phyloP scores from a whole-genome alignment of 2,797 vertebrate species.

The Myripristis murdjan region DNA sequence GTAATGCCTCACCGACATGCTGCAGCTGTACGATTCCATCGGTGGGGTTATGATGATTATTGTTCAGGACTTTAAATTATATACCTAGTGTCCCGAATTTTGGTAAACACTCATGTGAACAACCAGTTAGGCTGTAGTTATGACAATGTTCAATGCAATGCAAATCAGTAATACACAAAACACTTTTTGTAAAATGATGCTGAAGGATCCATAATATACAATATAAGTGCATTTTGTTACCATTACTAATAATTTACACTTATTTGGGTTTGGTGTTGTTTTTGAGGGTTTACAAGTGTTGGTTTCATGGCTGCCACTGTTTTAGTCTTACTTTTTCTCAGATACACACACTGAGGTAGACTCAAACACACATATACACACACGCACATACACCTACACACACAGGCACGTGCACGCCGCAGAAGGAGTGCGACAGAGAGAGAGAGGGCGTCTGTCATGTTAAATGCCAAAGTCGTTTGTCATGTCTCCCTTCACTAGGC shows the following conservation, averaged over 20 bases:
- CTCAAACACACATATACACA: neutral
- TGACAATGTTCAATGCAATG: slow-evolving; percentile 21
- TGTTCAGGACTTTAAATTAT: slow-evolving; percentile 24
- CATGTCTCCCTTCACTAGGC: slow-evolving; percentile 74
- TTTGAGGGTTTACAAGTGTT: no score
- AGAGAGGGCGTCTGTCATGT: slow-evolving; percentile 73
- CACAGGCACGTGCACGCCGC: neutral
- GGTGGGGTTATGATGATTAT: slow-evolving; percentile 16
- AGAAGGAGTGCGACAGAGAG: slow-evolving; percentile 24
- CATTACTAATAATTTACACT: no score
- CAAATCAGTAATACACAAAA: slow-evolving; percentile 6
- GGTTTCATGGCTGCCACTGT: slow-evolving; percentile 19
- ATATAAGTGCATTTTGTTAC: no score
- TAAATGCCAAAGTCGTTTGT: slow-evolving; percentile 84
- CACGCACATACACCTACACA: neutral
- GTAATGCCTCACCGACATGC: slow-evolving; percentile 15
- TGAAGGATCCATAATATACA: slow-evolving; percentile 1
- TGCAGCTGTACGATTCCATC: slow-evolving; percentile 32
- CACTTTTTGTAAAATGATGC: no score
- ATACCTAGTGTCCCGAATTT: slow-evolving; percentile 14
- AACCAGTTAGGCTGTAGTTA: slow-evolving; percentile 15
- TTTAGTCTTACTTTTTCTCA: slow-evolving; percentile 15
- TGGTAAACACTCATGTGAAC: slow-evolving; percentile 10
- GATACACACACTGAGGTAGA: no score
- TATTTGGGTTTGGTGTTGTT: no score